Evolutionary conservation across 2,888 invertebrate genomes (phyloP), one percentile per base, ranked within the genome.

Genomic region (Heliconius hortense): DNA sequence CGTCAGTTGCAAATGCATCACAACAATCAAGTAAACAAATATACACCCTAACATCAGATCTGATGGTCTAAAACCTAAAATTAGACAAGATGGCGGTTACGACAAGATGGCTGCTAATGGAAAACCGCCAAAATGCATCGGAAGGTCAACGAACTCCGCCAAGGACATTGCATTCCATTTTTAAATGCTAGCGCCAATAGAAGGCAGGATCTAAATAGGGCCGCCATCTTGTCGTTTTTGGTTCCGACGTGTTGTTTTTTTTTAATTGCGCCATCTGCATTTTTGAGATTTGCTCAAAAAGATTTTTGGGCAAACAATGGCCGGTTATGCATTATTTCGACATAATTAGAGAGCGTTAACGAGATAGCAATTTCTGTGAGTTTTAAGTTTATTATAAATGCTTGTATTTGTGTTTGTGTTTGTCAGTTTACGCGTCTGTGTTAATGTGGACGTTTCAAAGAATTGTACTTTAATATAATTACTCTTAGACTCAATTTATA

Each of bases 91-190:
- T 67, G 82, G 78, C 82, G 82, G 82, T 89, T 89, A 87, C 81
- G 87, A 80, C 87, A 82, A 87, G 26, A 92, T 89, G 81, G 81
- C 80, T 82, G 82, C 84, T 82, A 82, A 82, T 80, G 76, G 79
- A 84, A 89, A 92, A 93, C 90, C 89, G 87, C 94, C 94, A 86
- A 94, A 94, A 94, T 94, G 94, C 94, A 94, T 92, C 90, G 92
- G 90, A 90, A 93, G 94, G 93, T 93, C 90, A 87, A 92, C 89
- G 93, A 92, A 90, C 93, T 84, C 84, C 88, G 85, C 93, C 93
- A 94, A 94, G 94, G 94, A 94, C 94, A 94, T 90, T 90, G 93
- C 93, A 94, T 93, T 93, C 92, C 91, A 91, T 93, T 93, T 93
- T 93, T 92, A 90, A 92, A 89, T 90, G 89, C 91, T 94, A 93